Percentiles rank a stretch among this genome's conserved stretches.
phyloP scores from a whole-genome alignment of 2,113 vertebrate species.

The Brachypteracias leptosomus region DNA sequence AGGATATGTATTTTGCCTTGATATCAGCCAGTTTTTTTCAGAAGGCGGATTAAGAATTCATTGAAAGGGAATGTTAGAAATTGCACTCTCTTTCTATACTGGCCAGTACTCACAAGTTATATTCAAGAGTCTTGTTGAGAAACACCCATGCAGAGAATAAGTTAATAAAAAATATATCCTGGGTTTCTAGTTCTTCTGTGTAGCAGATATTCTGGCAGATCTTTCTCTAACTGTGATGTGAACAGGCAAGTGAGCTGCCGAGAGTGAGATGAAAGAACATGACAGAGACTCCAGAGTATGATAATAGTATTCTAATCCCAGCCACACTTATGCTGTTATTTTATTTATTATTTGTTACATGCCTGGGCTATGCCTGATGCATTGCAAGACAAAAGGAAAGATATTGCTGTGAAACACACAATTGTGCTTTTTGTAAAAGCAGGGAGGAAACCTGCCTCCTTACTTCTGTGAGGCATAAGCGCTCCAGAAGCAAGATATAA shows the following conservation, averaged over 20 bases:
- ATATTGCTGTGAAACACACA: background rate
- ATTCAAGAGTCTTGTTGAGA: background rate
- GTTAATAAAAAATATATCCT: constrained; percentile 1
- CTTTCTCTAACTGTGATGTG: background rate
- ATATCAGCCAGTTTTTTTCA: background rate
- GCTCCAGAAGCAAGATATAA: background rate
- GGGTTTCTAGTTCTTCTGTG: background rate
- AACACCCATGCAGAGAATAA: background rate
- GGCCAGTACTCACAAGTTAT: background rate
- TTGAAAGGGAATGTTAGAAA: background rate
- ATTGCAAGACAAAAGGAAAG: background rate
- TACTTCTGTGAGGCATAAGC: background rate
- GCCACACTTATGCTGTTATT: background rate
- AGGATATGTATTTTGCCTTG: background rate
- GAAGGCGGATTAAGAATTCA: constrained; percentile 7
- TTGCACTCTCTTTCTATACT: background rate
- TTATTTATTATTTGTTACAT: constrained; percentile 49
- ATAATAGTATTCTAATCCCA: constrained; percentile 1
- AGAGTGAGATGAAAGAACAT: constrained; percentile 4
- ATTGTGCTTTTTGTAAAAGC: background rate
- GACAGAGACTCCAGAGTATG: background rate
- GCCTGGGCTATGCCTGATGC: background rate
- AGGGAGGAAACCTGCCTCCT: background rate
- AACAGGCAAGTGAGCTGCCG: constrained; percentile 14
- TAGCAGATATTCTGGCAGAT: constrained; percentile 7